phyloP scores from a whole-genome alignment of 2,797 vertebrate species.

The Phrynocephalus guinanensis region DNA sequence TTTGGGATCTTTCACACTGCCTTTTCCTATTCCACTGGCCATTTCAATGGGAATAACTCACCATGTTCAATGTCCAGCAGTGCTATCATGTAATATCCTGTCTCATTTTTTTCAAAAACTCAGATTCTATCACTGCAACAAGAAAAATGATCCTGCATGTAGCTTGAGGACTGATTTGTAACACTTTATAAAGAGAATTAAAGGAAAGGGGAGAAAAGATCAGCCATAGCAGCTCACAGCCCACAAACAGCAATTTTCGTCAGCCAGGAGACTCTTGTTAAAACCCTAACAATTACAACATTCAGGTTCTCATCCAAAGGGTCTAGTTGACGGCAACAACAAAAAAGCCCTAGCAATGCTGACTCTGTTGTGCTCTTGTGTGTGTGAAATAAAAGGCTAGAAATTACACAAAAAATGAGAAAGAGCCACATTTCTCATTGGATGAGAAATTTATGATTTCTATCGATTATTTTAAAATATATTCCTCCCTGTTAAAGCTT shows the following conservation, averaged over 20 bases:
- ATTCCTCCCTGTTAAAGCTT: too few species aligned
- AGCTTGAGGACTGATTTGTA: neutral
- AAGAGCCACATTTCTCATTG: neutral
- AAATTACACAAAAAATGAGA: neutral
- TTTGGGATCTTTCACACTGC: fast-evolving
- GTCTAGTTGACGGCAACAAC: neutral
- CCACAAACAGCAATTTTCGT: conserved; percentile 13
- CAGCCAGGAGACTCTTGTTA: conserved; percentile 3
- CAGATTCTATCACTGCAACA: fast-evolving
- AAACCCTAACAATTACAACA: conserved; percentile 14
- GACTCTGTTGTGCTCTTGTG: neutral
- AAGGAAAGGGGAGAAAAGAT: neutral
- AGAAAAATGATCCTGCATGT: neutral
- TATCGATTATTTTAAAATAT: neutral
- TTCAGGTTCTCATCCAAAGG: conserved; percentile 6
- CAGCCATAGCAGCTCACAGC: neutral
- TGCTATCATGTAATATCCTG: fast-evolving
- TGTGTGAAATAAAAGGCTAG: neutral
- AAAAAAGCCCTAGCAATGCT: neutral
- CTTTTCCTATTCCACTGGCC: neutral
- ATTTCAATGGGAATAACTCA: conserved; percentile 23
- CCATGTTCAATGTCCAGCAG: neutral
- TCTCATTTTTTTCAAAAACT: fast-evolving
- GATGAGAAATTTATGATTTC: neutral
- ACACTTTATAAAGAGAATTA: neutral